Evolutionary conservation across 2,113 vertebrate genomes (phyloP), one percentile per base, ranked within the genome.

Genomic region (Catharus minimus): DNA sequence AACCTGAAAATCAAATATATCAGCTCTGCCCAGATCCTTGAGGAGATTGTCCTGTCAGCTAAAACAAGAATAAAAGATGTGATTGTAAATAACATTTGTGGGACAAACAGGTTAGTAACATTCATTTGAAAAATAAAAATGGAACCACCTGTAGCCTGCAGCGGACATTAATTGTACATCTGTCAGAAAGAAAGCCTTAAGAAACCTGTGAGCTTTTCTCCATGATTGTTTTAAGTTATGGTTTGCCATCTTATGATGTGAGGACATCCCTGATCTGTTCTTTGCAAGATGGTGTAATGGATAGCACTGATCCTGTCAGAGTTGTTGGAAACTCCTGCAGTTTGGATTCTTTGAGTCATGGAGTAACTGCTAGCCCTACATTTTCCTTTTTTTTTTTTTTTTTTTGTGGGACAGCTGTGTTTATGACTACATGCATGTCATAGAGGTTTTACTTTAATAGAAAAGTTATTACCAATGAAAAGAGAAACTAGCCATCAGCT

Each of bases 1-100:
- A 97, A 97, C 96, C 92, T 95, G 88, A 94, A 97, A 97, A 96
- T 97, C 95, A 97, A 96, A 96, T 96, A 94, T 84, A 98, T 97
- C 92, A 95, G 90, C 77, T 95, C 93, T 93, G 68, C 92, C 49
- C 81, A 96, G 96, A 96, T 95, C 89, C 95, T 96, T 92, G 94
- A 97, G 95, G 94, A 97, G 95, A 97, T 97, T 94, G 90, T 95
- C 61, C 91, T 97, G 96, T 93, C 92, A 95, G 80, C 94, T 92
- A 94, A 96, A 96, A 82, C 94, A 69, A 90, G 89, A 95, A 97
- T 96, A 94, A 97, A 96, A 95, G 78, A 88, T 95, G 94, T 95
- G 91, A 95, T 94, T 95, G 91, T 93, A 96, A 95, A 91, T 89
- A 97, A 94, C 84, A 60, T 89, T 39, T 2, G 19, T 53, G 76